Evolutionary conservation across 2,797 vertebrate species (phyloP), one percentile per base, ranked within the genome.

Genomic region (Micropoecilia bifurca): DNA sequence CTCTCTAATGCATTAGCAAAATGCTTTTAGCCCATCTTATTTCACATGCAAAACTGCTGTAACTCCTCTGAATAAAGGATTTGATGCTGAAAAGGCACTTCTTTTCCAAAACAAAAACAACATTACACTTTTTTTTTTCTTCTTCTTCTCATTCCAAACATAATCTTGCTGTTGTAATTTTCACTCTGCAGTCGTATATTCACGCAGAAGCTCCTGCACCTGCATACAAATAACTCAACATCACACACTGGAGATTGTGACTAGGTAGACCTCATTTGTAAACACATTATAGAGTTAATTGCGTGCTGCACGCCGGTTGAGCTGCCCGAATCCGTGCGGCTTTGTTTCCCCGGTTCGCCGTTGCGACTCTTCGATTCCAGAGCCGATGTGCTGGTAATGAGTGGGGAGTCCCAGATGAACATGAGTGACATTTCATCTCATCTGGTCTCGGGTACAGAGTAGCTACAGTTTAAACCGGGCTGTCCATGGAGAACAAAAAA

Each of bases 251-350:
- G 89, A 89, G 93, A 91, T 63, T 76, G 75, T 75, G 43, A 74
- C 83, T 80, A 81, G 88, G 77, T 89, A 87, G 90, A 93, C 94
- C 93, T 95, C 90, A 95, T 95, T 94, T 93, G 91, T 94, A 93
- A 94, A 93, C 90, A 90, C 85, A 95, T 94, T 93, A 92, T 90
- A 90, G 93, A 92, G 91, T 92, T 94, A 94, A 95, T 95, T 95
- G 92, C 89, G 87, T 78, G 36, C 86, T 86, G 91, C 82, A 83
- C 92, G 93, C 88, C 92, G 89, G 87, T 89, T 76, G 82, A 82
- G 87, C 87, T 0, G 14, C 63, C 25, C 25, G 43, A 90, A 86
- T 93, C 93, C 92, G 91, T 83, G 88, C 0, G 91, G 90, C 90
- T 92, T 91, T 91, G 84, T 89, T 84, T 81, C 87, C 81, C 81